phyloP scores from a whole-genome alignment of 2,113 vertebrate genomes.

The Muntiacus reevesi region DNA sequence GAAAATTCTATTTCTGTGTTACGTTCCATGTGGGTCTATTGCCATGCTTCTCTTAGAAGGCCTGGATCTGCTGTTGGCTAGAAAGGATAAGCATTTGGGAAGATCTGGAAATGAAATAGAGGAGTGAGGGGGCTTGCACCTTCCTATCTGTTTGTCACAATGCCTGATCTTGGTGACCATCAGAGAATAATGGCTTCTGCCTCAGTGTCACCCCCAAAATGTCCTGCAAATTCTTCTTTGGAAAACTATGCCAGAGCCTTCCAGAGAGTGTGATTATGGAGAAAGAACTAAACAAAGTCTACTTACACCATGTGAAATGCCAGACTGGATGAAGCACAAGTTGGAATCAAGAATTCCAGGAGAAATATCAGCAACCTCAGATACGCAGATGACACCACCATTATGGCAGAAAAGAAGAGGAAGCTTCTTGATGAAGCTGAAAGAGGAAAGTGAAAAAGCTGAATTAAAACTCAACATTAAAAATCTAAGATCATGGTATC shows the following conservation, averaged over 20 bases:
- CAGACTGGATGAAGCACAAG: background rate
- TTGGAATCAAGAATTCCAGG: background rate
- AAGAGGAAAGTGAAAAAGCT: background rate
- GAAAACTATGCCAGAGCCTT: background rate
- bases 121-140: accelerated
- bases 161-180: background rate
- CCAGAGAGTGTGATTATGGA: background rate
- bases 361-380: background rate
- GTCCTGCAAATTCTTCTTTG: background rate
- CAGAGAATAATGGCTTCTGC: background rate
- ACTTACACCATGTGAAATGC: background rate
- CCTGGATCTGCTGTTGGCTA: background rate
- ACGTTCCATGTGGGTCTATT: accelerated
- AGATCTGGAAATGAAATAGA: background rate
- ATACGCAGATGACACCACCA: background rate
- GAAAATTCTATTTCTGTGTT: background rate
- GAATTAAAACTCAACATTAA: background rate
- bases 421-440: background rate
- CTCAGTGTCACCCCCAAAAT: background rate
- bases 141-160: background rate
- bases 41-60: background rate
- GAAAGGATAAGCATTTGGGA: background rate
- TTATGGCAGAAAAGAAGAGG: background rate
- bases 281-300: background rate
- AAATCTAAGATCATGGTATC: background rate